Percentiles rank a stretch among this genome's conserved stretches.
These are phyloP conservation scores for Gavialis gangeticus DNA, from an alignment of 2,113 vertebrate species.

Conservation along the genomic window DNA sequence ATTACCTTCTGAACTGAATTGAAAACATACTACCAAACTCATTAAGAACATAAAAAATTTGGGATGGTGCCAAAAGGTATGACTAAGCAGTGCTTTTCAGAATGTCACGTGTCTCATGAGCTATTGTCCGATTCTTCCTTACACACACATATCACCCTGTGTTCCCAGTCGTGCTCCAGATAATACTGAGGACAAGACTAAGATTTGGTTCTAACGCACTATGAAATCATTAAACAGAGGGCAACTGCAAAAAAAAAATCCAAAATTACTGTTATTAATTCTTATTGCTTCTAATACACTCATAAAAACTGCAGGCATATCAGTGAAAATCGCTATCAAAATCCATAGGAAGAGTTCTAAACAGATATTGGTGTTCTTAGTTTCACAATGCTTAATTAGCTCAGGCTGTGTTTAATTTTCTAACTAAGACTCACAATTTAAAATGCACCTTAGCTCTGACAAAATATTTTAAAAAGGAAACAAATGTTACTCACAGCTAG, in stretches of 20 bases:
- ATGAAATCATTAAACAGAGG: not conserved
- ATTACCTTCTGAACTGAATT: not conserved
- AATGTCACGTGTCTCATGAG: not conserved
- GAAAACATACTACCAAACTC: not conserved
- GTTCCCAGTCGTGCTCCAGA: not conserved
- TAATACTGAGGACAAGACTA: constrained; percentile 3
- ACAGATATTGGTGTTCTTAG: not conserved
- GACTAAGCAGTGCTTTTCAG: not conserved
- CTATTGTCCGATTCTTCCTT: not conserved
- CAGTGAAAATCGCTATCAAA: not conserved
- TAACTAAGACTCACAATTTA: not conserved
- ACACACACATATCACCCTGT: not conserved
- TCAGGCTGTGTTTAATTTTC: not conserved
- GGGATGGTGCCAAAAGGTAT: not conserved
- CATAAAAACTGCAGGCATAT: not conserved
- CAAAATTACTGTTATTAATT: not conserved
- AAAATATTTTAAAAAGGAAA: not conserved
- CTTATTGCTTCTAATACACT: not conserved
- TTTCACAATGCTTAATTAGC: not conserved
- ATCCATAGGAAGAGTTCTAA: not conserved
- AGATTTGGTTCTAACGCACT: not conserved
- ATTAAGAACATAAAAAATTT: constrained; percentile 37
- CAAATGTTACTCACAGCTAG: not conserved
- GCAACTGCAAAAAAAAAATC: not conserved
- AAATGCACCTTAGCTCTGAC: not conserved